These are phyloP conservation scores for Epinephelus fuscoguttatus DNA, from an alignment of 2,113 vertebrate genomes.

Conservation along the genomic window DNA sequence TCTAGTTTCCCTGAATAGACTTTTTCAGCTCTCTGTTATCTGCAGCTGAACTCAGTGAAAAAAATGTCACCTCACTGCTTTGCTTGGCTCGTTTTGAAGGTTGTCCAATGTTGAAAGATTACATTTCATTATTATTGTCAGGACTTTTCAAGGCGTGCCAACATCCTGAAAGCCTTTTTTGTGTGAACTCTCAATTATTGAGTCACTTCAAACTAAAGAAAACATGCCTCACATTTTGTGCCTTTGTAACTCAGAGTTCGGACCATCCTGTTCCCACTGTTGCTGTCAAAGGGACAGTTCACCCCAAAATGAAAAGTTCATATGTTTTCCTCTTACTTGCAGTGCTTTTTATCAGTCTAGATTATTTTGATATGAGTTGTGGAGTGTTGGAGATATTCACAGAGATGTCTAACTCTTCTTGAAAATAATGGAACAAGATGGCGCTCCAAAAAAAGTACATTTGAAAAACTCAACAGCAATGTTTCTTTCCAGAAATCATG, in stretches of 20 bases:
- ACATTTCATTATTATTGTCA: constrained; percentile 7
- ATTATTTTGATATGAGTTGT: no score
- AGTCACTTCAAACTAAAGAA: neutral
- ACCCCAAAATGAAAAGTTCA: no score
- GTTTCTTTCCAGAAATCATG: no score
- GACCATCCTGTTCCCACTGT: neutral
- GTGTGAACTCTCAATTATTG: neutral
- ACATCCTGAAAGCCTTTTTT: neutral
- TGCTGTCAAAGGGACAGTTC: no score
- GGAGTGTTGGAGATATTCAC: no score
- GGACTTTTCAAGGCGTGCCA: constrained; percentile 9
- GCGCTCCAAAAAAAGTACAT: no score
- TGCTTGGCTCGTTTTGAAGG: constrained; percentile 8
- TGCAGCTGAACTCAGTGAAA: neutral
- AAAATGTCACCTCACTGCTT: constrained; percentile 1
- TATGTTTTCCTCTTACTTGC: no score
- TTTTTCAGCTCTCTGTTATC: neutral
- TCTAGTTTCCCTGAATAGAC: constrained; percentile 21
- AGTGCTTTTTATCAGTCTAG: no score
- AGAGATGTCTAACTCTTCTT: no score
- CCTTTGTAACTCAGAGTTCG: neutral
- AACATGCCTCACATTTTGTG: neutral
- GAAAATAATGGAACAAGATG: no score
- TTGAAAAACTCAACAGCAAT: no score
- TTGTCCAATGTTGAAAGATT: constrained; percentile 8